Conservation (phyloP, 64 coral and sea anemone species). For the Exaiptasia diaphana region DNA sequence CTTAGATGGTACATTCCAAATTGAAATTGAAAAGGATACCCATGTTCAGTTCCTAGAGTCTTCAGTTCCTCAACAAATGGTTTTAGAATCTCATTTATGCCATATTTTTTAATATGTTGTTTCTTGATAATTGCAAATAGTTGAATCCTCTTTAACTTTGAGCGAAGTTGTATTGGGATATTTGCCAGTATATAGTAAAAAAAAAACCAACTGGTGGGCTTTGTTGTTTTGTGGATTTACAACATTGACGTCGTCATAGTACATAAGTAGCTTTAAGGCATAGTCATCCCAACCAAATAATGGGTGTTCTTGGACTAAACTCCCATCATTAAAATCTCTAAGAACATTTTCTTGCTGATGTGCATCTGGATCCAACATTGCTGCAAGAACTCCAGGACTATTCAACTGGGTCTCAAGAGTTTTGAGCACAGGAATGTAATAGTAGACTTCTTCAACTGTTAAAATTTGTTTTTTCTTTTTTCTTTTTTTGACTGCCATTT, state of each 20-base stretch:
- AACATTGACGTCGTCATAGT: slow-evolving; percentile 62
- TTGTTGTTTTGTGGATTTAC: slow-evolving; percentile 53
- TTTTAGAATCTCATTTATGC: slow-evolving; percentile 13
- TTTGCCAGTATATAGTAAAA: slow-evolving; percentile 10
- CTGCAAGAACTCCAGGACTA: slow-evolving; percentile 17
- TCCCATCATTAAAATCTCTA: slow-evolving; percentile 17
- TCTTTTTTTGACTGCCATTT: not conserved
- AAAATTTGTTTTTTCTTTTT: not conserved
- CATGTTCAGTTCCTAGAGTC: not conserved
- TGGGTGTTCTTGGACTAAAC: slow-evolving; percentile 1
- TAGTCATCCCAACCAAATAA: slow-evolving; percentile 40
- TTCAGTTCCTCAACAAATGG: slow-evolving; percentile 5
- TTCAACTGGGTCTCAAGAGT: slow-evolving; percentile 2
- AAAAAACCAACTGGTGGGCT: not conserved
- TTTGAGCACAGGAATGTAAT: not conserved
- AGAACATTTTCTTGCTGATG: not conserved
- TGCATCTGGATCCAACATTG: slow-evolving; percentile 1
- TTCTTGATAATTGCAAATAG: slow-evolving; percentile 48
- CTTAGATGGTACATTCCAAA: not conserved
- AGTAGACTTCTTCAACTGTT: not conserved
- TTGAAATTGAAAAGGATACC: not conserved
- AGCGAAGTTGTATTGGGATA: not conserved
- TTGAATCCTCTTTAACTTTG: slow-evolving; percentile 45
- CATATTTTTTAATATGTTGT: slow-evolving; percentile 38
- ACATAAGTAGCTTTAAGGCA: slow-evolving; percentile 50